These are phyloP conservation scores for Onchidella celtica DNA, from an alignment of 2,888 invertebrate species.

Conservation along the genomic window DNA sequence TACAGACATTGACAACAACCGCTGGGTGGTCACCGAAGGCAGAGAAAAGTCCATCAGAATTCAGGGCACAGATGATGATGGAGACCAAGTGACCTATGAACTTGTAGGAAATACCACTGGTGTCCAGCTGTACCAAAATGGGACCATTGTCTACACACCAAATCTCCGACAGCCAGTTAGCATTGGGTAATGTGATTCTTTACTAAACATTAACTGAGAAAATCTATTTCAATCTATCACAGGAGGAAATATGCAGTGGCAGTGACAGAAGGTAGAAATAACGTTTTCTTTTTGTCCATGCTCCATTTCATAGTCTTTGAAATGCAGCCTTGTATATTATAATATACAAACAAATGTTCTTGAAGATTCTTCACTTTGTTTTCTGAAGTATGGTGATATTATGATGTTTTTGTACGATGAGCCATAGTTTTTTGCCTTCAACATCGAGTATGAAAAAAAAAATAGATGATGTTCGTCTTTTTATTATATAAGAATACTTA, in stretches of 20 bases:
- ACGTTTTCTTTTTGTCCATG: too few relatives aligned
- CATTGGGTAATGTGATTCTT: not conserved
- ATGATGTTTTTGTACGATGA: too few relatives aligned
- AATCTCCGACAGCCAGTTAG: not conserved
- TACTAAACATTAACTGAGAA: not conserved
- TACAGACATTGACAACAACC: not conserved
- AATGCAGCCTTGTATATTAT: not conserved
- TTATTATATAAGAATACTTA: too few relatives aligned
- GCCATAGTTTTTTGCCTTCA: too few relatives aligned
- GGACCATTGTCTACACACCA: conserved; percentile 17
- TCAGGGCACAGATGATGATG: not conserved
- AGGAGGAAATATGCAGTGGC: too few relatives aligned
- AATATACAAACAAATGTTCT: not conserved
- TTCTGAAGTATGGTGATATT: too few relatives aligned
- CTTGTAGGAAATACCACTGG: not conserved
- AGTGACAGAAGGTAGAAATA: too few relatives aligned
- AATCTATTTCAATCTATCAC: too few relatives aligned
- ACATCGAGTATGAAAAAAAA: too few relatives aligned
- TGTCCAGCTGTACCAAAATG: not conserved
- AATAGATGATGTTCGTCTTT: too few relatives aligned
- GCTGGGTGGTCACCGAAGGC: conserved; percentile 1
- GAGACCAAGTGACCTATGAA: not conserved
- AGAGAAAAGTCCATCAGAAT: not conserved
- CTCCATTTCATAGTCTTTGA: not conserved
- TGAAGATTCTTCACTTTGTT: too few relatives aligned